Conservation (phyloP, 2,113 vertebrate genomes). For the Aphelocoma coerulescens region DNA sequence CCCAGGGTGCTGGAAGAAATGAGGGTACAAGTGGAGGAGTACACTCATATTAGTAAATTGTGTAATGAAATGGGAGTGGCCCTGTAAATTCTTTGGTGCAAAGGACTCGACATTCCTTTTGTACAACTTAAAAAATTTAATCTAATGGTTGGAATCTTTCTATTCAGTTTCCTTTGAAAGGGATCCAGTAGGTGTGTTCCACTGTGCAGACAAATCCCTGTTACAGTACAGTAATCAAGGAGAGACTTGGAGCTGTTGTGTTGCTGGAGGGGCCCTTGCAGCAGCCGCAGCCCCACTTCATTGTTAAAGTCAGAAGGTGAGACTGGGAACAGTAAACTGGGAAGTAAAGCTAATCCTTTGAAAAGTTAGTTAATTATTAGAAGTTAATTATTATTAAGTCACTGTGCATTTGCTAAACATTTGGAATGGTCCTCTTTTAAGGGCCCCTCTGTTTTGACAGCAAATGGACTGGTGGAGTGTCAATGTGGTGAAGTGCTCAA, state of each 20-base stretch:
- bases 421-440: not conserved
- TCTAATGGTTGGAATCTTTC: not conserved
- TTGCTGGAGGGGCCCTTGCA: not conserved
- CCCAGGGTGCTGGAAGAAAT: not conserved
- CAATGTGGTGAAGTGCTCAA: not conserved
- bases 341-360: not conserved
- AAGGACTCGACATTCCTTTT: not conserved
- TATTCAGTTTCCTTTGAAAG: not conserved
- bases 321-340: not conserved
- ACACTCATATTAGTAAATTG: not conserved
- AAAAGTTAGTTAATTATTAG: not conserved
- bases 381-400: not conserved
- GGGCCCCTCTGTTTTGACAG: not conserved
- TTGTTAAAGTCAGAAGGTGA: not conserved
- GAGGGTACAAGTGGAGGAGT: not conserved
- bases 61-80: not conserved
- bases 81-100: not conserved
- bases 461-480: not conserved
- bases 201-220: not conserved
- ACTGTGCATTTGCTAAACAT: not conserved
- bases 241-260: not conserved
- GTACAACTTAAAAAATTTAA: not conserved
- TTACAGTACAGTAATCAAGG: not conserved
- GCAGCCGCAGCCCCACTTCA: not conserved
- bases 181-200: not conserved